Percentiles rank a stretch among this genome's conserved stretches.
Conservation (phyloP, 2,797 vertebrate species). For the Muraenolepis orangiensis region DNA sequence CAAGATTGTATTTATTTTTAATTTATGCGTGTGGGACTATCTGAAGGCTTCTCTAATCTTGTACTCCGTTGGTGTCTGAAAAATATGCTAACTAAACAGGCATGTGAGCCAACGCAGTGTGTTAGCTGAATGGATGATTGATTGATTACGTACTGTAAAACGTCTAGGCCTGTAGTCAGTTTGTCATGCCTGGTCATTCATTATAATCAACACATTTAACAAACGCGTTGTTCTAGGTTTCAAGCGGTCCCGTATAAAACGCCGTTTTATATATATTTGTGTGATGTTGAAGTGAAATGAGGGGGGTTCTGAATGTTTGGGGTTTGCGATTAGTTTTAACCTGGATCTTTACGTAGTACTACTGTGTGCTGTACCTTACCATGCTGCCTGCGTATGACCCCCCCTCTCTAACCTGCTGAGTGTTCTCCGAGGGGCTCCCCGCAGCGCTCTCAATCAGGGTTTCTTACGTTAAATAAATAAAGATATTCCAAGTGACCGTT, state of each 20-base stretch:
- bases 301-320: slow-evolving; percentile 18
- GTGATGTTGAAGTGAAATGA: slow-evolving; percentile 31
- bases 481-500: slow-evolving; percentile 40
- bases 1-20: slow-evolving; percentile 65
- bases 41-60: slow-evolving; percentile 41
- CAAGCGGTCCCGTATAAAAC: slow-evolving; percentile 10
- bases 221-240: neutral
- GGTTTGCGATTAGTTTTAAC: slow-evolving; percentile 20
- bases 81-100: neutral
- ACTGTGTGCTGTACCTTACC: slow-evolving; percentile 34
- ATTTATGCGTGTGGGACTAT: slow-evolving; percentile 64
- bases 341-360: slow-evolving; percentile 30
- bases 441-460: slow-evolving; percentile 49
- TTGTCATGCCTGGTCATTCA: slow-evolving; percentile 27
- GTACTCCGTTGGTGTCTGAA: slow-evolving; percentile 25
- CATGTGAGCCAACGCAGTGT: slow-evolving; percentile 17
- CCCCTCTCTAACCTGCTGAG: slow-evolving; percentile 55
- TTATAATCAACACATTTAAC: slow-evolving; percentile 16
- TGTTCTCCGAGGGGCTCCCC: slow-evolving; percentile 34
- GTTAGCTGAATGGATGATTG: slow-evolving; percentile 9
- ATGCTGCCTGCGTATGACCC: slow-evolving; percentile 33
- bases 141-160: slow-evolving; percentile 30
- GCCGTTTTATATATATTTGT: slow-evolving; percentile 22
- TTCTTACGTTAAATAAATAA: slow-evolving; percentile 59
- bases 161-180: slow-evolving; percentile 9